Evolutionary conservation across 2,888 invertebrate genomes (phyloP), one percentile per base, ranked within the genome.

Genomic region (Megaustenia siamemsis): DNA sequence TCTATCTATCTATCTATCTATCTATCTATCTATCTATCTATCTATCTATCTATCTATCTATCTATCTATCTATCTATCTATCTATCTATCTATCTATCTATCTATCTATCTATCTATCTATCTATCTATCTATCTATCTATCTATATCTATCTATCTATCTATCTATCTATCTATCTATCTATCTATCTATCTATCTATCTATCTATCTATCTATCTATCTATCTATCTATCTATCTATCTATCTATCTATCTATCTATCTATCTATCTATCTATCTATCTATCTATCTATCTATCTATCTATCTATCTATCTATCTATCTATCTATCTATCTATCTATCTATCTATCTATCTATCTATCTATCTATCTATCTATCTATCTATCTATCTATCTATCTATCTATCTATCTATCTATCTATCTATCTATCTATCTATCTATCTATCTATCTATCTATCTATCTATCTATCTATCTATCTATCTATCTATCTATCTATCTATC

Each of bases 231-330:
- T 43, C 63, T 32, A n/a, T 68, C 49, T 56, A n/a, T 81, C 53
- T 53, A 8, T 49, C 76, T 49, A 28, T 76, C 76, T 49, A 28
- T 76, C 53, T 49, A 28, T 49, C 53, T 76, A 28, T 76, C 49
- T 49, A 28, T 76, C 40, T 75, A 3, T 75, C 45, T 75, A 24
- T 75, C 75, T 75, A 24, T 75, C 75, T 75, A 24, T 75, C 75
- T 75, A 24, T 75, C 75, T 75, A 5, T 60, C 15, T 49, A 49
- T 49, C 49, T 49, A 49, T 49, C 49, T 49, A 49, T 49, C 49
- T 49, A 49, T 49, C 49, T 49, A 49, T 49, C 49, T 49, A 49
- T 49, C 49, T 49, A 49, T 49, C 49, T 49, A 49, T 49, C 49
- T 49, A 49, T 49, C 49, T 49, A 49, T 49, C 49, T 49, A 49